Evolutionary conservation across 2,113 vertebrate genomes (phyloP).

Genomic region (Tapirus terrestris): DNA sequence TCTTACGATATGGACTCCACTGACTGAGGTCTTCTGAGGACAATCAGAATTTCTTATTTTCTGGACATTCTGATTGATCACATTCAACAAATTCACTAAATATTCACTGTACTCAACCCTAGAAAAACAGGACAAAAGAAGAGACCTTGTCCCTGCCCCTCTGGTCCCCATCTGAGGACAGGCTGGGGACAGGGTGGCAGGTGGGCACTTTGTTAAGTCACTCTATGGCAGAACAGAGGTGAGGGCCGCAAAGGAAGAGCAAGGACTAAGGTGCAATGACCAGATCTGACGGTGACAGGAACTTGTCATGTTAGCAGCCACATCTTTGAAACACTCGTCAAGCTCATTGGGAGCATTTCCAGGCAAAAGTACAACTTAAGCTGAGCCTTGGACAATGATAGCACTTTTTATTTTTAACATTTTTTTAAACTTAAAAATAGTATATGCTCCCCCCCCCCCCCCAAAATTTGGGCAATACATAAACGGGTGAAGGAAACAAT

Average conservation of each 20-base stretch:
- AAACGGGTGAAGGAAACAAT: background rate
- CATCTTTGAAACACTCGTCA: background rate
- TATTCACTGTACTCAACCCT: background rate
- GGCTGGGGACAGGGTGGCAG: background rate
- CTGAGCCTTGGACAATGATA: constrained; percentile 20
- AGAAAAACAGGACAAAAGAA: background rate
- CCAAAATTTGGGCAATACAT: background rate
- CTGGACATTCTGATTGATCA: background rate
- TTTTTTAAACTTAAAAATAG: constrained; percentile 33
- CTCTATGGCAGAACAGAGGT: background rate
- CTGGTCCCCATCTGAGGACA: background rate
- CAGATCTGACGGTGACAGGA: background rate
- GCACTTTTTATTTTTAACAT: background rate
- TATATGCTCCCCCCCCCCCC: background rate
- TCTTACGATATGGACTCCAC: background rate
- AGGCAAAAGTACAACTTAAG: constrained; percentile 22
- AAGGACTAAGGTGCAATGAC: background rate
- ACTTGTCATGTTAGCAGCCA: background rate
- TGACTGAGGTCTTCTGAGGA: background rate
- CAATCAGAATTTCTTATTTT: constrained; percentile 45
- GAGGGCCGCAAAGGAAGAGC: background rate
- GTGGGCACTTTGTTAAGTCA: background rate
- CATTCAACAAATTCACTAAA: constrained; percentile 13
- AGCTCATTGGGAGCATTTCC: background rate
- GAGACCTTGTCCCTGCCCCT: background rate